Conservation (phyloP, 2,113 vertebrate genomes). For the Chitala chitala region DNA sequence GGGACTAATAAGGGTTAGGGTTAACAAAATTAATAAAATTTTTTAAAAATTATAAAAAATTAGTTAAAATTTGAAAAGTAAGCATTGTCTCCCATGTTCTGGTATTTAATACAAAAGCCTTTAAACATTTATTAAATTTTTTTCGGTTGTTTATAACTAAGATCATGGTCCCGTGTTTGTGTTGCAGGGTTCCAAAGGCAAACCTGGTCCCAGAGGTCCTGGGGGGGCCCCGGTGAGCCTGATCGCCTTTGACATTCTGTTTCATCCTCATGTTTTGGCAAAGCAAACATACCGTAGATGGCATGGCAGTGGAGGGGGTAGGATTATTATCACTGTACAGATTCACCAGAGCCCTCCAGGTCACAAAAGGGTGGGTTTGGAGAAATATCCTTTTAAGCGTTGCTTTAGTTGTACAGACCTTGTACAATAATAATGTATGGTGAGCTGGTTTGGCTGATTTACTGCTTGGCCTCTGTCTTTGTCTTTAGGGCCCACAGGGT, state of each 20-base stretch:
- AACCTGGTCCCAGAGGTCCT: slow-evolving; percentile 58
- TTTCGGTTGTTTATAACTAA: not conserved
- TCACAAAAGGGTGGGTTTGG: too few relatives aligned
- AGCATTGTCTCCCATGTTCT: too few relatives aligned
- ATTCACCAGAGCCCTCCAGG: too few relatives aligned
- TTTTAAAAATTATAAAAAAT: too few relatives aligned
- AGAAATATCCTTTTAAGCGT: too few relatives aligned
- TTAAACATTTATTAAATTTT: too few relatives aligned
- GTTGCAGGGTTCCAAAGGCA: slow-evolving; percentile 67
- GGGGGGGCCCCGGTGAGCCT: slow-evolving; percentile 66
- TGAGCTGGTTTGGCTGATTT: slow-evolving; percentile 6
- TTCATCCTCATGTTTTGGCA: not conserved
- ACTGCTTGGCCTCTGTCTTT: slow-evolving; percentile 27
- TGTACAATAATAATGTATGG: not conserved
- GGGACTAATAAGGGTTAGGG: too few relatives aligned
- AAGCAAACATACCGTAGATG: not conserved
- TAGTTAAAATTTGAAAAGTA: too few relatives aligned
- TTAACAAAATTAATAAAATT: too few relatives aligned
- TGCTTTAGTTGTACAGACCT: not conserved
- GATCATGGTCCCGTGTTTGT: not conserved
- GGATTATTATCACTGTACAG: too few relatives aligned
- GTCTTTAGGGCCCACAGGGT: slow-evolving; percentile 65
- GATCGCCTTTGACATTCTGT: not conserved
- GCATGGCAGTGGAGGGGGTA: too few relatives aligned
- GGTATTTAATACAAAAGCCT: too few relatives aligned